Evolutionary conservation across 2,888 invertebrate genomes (phyloP).

Genomic region (Leptinotarsa rubiginosa): DNA sequence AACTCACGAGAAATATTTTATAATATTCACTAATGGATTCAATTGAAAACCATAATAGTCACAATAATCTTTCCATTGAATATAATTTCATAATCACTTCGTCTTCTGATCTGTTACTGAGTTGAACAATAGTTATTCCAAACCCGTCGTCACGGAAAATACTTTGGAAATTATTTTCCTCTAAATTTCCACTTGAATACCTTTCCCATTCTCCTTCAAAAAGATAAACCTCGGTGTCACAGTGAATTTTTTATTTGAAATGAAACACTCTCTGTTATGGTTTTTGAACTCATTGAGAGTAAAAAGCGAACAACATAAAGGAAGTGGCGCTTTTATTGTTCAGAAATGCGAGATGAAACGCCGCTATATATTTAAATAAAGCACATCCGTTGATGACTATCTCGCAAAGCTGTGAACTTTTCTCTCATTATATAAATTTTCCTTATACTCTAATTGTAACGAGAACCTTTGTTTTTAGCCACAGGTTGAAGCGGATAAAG

Average conservation of each 20-base stretch:
- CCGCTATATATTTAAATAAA: conserved; percentile 46
- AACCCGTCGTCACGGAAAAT: background rate
- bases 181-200: background rate
- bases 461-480: conserved; percentile 20
- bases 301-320: conserved; percentile 40
- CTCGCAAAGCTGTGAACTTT: conserved; percentile 40
- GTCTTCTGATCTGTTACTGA: background rate
- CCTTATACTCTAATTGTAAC: conserved; percentile 12
- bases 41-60: no score
- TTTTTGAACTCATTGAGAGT: conserved; percentile 12
- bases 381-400: conserved; percentile 42
- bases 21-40: no score
- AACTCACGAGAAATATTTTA: no score
- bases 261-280: conserved; percentile 17
- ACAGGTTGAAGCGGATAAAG: conserved; percentile 25
- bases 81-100: no score
- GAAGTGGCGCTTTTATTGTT: conserved; percentile 45
- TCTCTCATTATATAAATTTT: conserved; percentile 25
- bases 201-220: background rate
- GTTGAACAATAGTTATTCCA: background rate
- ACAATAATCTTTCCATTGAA: no score
- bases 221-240: background rate
- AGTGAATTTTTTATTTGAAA: conserved; percentile 4
- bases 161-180: background rate
- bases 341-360: conserved; percentile 38